Base-by-base conservation (phyloP, 2,888 invertebrate species). In the Gastracanthus pulcherrimus region DNA sequence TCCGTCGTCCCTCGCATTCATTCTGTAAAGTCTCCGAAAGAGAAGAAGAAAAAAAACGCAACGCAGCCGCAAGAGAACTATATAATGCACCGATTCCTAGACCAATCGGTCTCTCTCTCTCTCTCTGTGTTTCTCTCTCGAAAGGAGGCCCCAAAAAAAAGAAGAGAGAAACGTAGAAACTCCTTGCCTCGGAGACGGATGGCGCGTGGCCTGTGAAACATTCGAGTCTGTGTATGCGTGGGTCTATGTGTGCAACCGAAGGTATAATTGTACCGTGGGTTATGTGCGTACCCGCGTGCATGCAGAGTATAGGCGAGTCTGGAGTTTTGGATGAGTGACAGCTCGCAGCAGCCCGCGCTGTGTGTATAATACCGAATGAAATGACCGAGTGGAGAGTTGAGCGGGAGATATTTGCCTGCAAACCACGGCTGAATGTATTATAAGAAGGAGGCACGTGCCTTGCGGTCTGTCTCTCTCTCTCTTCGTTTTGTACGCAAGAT, bases 391-490 rank as follows among this genome's bases (percentile, higher is more conserved):
- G 62, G 38, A 62, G 38, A 62, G 41, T n/a, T 38, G 60, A 62
- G 76, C 48, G 62, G 41, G 77, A 62, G 62, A 62, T 34, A 36
- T 62, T 62, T 45, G 45, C 45, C 34, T 34, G 60, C 60, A n/a
- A n/a, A 31, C 34, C 31, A 55, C 16, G 29, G 29, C 60, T 16
- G 29, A 19, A n/a, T 26, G 23, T 11, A 9, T 62, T n/a, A 62
- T 34, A 62, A 19, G 62, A 34, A n/a, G 34, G 62, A 62, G 62
- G 36, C 36, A 55, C 55, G 55, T 36, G 62, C 19, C 34, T 62
- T 62, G 62, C 19, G 62, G 34, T 34, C n/a, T 62, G n/a, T n/a
- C n/a, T n/a, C n/a, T n/a, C n/a, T n/a, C n/a, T n/a, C n/a, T n/a
- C n/a, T n/a, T n/a, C n/a, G n/a, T n/a, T n/a, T n/a, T n/a, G n/a